Evolutionary conservation across 2,113 vertebrate genomes (phyloP).

Genomic region (Seriola quinqueradiata): DNA sequence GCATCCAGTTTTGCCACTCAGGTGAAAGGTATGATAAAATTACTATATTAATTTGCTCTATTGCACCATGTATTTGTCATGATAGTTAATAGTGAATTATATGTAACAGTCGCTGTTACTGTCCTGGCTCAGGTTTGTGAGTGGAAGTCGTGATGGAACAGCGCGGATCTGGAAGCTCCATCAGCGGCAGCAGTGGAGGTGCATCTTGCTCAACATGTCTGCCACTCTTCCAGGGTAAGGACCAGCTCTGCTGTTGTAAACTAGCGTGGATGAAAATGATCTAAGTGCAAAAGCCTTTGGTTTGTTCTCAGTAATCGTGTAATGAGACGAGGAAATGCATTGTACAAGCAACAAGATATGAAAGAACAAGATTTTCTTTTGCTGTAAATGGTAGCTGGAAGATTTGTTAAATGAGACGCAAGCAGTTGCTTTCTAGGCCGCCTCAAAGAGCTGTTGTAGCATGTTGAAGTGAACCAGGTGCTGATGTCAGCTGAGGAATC

Average conservation of each 20-base stretch:
- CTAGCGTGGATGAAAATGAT: background rate
- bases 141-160: constrained; percentile 96
- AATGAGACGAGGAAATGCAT: background rate
- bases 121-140: constrained; percentile 89
- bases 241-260: background rate
- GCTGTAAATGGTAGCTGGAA: background rate
- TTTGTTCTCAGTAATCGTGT: background rate
- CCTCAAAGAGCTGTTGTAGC: constrained; percentile 15
- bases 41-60: background rate
- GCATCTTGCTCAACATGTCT: constrained; percentile 93
- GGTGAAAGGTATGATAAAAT: constrained; percentile 88
- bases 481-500: constrained; percentile 24
- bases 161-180: constrained; percentile 94
- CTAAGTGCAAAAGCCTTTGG: background rate
- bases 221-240: constrained; percentile 90
- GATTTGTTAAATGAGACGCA: background rate
- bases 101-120: background rate
- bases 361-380: background rate
- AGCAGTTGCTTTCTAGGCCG: constrained; percentile 5
- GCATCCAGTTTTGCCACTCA: constrained; percentile 95
- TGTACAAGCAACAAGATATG: background rate
- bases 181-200: constrained; percentile 92
- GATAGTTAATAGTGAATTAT: background rate
- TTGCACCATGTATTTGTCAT: background rate
- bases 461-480: constrained; percentile 34